Evolutionary conservation across 92 coral and sea anemone species (phyloP), one percentile per base, ranked within the genome.

Genomic region (Hydrozoanthus gracilis): DNA sequence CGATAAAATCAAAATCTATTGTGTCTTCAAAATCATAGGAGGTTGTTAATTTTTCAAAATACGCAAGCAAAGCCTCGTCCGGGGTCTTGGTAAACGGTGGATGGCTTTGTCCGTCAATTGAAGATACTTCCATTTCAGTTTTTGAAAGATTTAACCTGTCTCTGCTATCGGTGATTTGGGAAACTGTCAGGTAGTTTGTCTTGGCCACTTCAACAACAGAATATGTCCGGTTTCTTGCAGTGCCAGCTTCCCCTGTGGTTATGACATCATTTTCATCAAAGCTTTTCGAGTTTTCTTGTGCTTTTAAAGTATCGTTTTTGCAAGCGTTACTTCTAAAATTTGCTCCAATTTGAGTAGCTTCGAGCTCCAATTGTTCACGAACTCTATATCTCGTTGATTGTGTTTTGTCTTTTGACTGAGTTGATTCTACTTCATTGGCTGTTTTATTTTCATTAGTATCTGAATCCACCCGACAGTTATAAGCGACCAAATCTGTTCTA

Each of bases 21-120:
- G 74, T 80, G 44, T 65, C 85, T 4, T 80, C 85, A 11, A 80
- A 80, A 65, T 80, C 85, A 51, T 80, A 73, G 8, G 85, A 80
- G 4, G 62, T 66, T 16, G 85, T 80, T 48, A 80, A 18, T 66
- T 65, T 80, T 16, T 66, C 44, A 49, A 80, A 62, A 65, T 80
- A 80, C 20, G 48, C 85, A 2, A 80, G 62, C 27, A 80, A 45
- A 10, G 48, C 66, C 66, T 80, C 48, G 73, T 80, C 61, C 7
- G 58, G 74, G 9, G 74, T 16, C 4, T 62, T 79, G 39, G 39
- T 27, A 27, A 27, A 27, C 39, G 39, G 39, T 27, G 39, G 39
- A 27, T 27, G 39, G 39, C 39, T 27, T 27, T 27, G 39, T 27
- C 39, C 39, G 39, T 27, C 39, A 27, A 2, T 44, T 44, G 6